Evolutionary conservation across 2,888 invertebrate species (phyloP).

Genomic region (Eilema depressum): DNA sequence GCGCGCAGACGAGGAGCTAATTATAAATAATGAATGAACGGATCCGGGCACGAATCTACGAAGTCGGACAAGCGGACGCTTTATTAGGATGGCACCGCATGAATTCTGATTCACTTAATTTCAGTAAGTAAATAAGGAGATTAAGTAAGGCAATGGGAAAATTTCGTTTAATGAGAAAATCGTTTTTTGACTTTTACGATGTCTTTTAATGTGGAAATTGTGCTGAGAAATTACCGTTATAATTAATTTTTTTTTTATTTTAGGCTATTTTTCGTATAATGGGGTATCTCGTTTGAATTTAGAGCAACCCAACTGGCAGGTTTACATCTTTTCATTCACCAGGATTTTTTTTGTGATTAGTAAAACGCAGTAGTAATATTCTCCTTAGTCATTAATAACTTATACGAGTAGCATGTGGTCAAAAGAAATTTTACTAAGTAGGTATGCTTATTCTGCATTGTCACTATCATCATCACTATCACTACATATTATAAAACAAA

Average conservation of each 20-base stretch:
- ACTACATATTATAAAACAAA: too few species aligned
- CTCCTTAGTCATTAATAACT: too few species aligned
- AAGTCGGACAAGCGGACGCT: constrained; percentile 18
- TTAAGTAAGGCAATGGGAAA: not conserved
- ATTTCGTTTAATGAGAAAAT: not conserved
- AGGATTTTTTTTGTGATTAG: too few species aligned
- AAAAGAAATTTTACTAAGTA: too few species aligned
- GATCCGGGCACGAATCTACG: constrained; percentile 38
- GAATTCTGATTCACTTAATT: constrained; percentile 18
- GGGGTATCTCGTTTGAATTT: not conserved
- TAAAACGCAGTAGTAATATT: too few species aligned
- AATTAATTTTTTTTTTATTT: not conserved
- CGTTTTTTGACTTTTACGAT: constrained; percentile 1
- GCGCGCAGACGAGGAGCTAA: constrained; percentile 63
- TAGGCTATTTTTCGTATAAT: not conserved
- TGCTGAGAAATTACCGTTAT: not conserved
- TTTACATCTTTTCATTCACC: too few species aligned
- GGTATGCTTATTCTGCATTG: too few species aligned
- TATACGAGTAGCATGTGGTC: too few species aligned
- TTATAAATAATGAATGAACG: constrained; percentile 78
- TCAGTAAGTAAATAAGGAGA: constrained; percentile 11
- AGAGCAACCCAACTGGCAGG: too few species aligned
- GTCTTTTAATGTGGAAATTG: not conserved
- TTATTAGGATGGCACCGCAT: constrained; percentile 16
- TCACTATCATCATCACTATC: too few species aligned